These are phyloP conservation scores for Lasioglossum oenotherae DNA, from an alignment of 2,888 invertebrate genomes.

Conservation along the genomic window DNA sequence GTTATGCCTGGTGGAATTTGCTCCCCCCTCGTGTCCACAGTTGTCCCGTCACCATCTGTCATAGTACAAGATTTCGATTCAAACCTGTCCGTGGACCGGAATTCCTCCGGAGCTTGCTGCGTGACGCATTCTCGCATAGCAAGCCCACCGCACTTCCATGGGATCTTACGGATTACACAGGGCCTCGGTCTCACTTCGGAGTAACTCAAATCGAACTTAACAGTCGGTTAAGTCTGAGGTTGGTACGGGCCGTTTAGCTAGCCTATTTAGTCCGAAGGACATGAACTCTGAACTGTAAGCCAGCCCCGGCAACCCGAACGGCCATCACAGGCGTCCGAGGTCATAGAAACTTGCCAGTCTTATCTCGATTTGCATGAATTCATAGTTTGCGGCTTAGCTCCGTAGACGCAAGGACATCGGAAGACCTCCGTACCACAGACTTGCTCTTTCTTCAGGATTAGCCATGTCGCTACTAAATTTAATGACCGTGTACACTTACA, in stretches of 20 bases:
- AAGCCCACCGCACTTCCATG: slow-evolving; percentile 46
- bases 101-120: slow-evolving; percentile 50
- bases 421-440: slow-evolving; percentile 59
- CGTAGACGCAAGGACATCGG: slow-evolving; percentile 74
- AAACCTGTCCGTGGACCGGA: slow-evolving; percentile 20
- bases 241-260: slow-evolving; percentile 67
- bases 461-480: slow-evolving; percentile 14
- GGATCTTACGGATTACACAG: slow-evolving; percentile 63
- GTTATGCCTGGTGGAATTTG: slow-evolving; percentile 44
- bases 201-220: slow-evolving; percentile 79
- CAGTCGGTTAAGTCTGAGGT: slow-evolving; percentile 77
- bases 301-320: slow-evolving; percentile 63
- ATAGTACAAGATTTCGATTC: slow-evolving; percentile 55
- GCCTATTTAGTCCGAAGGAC: slow-evolving; percentile 62
- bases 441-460: slow-evolving; percentile 43
- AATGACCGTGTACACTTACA: background rate
- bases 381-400: slow-evolving; percentile 80
- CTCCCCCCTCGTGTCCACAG: slow-evolving; percentile 15
- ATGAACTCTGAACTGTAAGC: slow-evolving; percentile 71
- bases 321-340: slow-evolving; percentile 58
- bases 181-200: slow-evolving; percentile 63
- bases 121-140: slow-evolving; percentile 38
- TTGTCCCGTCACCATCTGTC: slow-evolving; percentile 37
- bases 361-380: slow-evolving; percentile 84
- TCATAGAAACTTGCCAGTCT: slow-evolving; percentile 79